phyloP scores from a whole-genome alignment of 2,888 invertebrate species.

The Drosophila nigritarsus region DNA sequence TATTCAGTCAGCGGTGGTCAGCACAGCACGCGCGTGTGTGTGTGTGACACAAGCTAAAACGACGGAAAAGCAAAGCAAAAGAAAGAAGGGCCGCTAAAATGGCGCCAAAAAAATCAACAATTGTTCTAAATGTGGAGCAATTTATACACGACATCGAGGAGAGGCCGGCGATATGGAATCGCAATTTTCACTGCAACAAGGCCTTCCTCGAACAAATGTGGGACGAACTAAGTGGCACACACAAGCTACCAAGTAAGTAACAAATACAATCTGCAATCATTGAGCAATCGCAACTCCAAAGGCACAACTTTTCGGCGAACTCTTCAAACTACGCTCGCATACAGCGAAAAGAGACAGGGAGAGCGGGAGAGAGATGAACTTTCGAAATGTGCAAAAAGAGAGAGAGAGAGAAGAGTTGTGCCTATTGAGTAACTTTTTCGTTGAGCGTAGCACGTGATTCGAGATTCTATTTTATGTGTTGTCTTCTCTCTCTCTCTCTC shows the following conservation, averaged over 20 bases:
- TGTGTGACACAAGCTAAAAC: conserved; percentile 31
- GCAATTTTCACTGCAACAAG: conserved; percentile 85
- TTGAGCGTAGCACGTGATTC: conserved; percentile 7
- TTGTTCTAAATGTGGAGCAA: conserved; percentile 84
- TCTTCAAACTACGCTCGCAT: neutral
- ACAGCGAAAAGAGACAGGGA: neutral
- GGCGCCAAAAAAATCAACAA: conserved; percentile 84
- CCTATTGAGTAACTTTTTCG: conserved; percentile 26
- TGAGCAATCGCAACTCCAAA: conserved; percentile 13
- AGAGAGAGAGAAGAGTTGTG: conserved; percentile 23
- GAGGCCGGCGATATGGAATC: conserved; percentile 85
- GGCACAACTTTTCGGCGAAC: conserved; percentile 32
- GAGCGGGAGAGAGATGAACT: neutral
- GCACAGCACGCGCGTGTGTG: conserved; percentile 16
- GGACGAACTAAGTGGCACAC: conserved; percentile 84
- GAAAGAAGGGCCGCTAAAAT: conserved; percentile 57
- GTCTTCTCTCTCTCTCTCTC: neutral
- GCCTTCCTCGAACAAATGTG: conserved; percentile 85
- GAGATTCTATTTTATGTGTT: conserved; percentile 10
- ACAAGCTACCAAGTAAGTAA: conserved; percentile 84
- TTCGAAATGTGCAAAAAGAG: no score
- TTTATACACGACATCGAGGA: conserved; percentile 85
- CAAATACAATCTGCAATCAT: neutral
- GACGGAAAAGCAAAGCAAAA: conserved; percentile 17
- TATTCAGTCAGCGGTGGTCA: conserved; percentile 25